Percentiles rank a stretch among this genome's conserved stretches.
Conservation (phyloP, 2,888 invertebrate species). For the Brenthis ino region DNA sequence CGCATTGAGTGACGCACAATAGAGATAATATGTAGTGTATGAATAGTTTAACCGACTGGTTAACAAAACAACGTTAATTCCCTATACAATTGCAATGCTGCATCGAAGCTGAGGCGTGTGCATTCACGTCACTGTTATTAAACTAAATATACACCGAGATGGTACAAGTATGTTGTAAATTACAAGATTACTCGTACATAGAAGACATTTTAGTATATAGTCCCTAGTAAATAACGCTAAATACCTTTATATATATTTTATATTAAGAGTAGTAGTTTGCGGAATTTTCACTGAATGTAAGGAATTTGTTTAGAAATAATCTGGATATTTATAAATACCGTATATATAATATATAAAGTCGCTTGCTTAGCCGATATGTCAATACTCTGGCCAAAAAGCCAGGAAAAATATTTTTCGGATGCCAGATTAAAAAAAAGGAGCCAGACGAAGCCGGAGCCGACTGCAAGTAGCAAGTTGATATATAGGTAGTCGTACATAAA, state of each 20-base stretch:
- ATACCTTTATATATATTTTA: not conserved
- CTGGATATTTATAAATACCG: too few relatives aligned
- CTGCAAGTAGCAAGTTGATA: too few relatives aligned
- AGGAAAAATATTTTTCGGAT: not conserved
- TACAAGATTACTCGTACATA: not conserved
- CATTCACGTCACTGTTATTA: not conserved
- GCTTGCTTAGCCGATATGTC: too few relatives aligned
- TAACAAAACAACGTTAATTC: conserved; percentile 7
- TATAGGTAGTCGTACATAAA: too few relatives aligned
- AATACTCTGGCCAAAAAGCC: too few relatives aligned
- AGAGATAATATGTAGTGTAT: not conserved
- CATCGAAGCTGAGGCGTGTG: not conserved
- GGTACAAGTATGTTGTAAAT: not conserved
- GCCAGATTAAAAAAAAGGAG: not conserved
- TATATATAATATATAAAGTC: too few relatives aligned
- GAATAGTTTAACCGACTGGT: not conserved
- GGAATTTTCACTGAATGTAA: too few relatives aligned
- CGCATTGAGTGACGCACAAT: not conserved
- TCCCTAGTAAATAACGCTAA: not conserved
- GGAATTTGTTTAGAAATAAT: too few relatives aligned
- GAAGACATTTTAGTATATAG: not conserved
- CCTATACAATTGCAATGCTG: conserved; percentile 1
- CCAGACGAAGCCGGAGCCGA: not conserved
- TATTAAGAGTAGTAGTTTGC: not conserved
- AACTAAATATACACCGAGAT: not conserved